Evolutionary conservation across 2,113 vertebrate species (phyloP).

Genomic region (Chloebia gouldiae): DNA sequence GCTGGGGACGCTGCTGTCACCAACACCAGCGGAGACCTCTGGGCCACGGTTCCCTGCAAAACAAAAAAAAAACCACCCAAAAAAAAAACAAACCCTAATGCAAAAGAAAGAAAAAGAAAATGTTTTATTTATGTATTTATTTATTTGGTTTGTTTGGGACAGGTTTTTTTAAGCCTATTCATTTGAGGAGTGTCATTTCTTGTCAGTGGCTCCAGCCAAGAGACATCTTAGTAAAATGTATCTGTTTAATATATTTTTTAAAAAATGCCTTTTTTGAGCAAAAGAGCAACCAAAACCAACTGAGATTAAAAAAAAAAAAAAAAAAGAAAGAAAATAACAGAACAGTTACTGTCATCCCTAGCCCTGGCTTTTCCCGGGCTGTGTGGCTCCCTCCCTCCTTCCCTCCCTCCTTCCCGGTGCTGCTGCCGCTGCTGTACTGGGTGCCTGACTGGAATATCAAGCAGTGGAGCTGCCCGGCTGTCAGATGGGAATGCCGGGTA

Average conservation of each 20-base stretch:
- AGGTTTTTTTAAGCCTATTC: conserved; percentile 58
- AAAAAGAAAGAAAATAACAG: not conserved
- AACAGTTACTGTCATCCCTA: conserved; percentile 4
- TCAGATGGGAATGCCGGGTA: not conserved
- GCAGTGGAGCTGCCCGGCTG: not conserved
- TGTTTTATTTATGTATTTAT: conserved; percentile 60
- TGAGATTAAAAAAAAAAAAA: not conserved
- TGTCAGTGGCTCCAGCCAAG: conserved; percentile 62
- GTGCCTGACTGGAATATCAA: conserved; percentile 70
- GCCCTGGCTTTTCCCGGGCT: not conserved
- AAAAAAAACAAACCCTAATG: not conserved
- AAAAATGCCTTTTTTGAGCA: conserved; percentile 56
- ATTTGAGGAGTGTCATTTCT: conserved; percentile 55
- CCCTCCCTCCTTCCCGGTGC: not conserved
- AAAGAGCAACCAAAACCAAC: conserved; percentile 25
- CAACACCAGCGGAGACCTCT: accelerated
- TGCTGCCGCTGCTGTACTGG: not conserved
- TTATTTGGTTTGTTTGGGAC: conserved; percentile 32
- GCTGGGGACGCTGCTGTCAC: accelerated
- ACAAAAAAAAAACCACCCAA: not conserved
- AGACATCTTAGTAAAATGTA: conserved; percentile 70
- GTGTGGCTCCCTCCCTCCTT: not conserved
- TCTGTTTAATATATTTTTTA: conserved; percentile 75
- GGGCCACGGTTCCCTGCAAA: not conserved
- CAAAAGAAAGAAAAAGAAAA: not conserved